Percentiles rank a stretch among this genome's conserved stretches.
phyloP scores from a whole-genome alignment of 2,888 invertebrate genomes.

The Agriopis marginaria region DNA sequence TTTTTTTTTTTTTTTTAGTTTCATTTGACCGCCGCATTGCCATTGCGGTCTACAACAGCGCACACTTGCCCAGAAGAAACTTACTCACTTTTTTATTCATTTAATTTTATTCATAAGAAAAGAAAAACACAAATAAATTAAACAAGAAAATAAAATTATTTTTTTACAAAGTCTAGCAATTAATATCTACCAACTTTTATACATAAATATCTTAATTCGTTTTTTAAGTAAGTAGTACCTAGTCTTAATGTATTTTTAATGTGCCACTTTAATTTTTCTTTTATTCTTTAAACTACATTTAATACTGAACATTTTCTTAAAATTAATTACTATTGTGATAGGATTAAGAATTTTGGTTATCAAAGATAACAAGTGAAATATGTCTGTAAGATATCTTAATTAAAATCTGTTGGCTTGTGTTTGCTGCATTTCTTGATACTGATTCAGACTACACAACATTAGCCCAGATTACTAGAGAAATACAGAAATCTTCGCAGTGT shows the following conservation, averaged over 20 bases:
- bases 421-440: constrained; percentile 11
- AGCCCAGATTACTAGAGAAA: not conserved
- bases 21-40: no score
- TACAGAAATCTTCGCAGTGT: not conserved
- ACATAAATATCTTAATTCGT: no score
- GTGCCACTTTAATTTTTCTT: not conserved
- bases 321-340: constrained; percentile 10
- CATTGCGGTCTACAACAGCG: no score
- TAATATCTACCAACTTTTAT: no score
- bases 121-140: no score
- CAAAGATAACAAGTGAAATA: constrained; percentile 22
- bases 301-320: not conserved
- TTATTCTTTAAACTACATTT: not conserved
- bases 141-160: not conserved
- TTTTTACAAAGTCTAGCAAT: not conserved
- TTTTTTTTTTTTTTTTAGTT: no score
- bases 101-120: no score
- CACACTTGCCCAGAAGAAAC: no score
- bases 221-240: no score
- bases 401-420: constrained; percentile 27
- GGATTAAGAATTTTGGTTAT: constrained; percentile 19
- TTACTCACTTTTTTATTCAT: no score
- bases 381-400: constrained; percentile 24
- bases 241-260: constrained; percentile 3
- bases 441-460: not conserved